Evolutionary conservation across 2,113 vertebrate species (phyloP), one percentile per base, ranked within the genome.

Genomic region (Fulica atra): DNA sequence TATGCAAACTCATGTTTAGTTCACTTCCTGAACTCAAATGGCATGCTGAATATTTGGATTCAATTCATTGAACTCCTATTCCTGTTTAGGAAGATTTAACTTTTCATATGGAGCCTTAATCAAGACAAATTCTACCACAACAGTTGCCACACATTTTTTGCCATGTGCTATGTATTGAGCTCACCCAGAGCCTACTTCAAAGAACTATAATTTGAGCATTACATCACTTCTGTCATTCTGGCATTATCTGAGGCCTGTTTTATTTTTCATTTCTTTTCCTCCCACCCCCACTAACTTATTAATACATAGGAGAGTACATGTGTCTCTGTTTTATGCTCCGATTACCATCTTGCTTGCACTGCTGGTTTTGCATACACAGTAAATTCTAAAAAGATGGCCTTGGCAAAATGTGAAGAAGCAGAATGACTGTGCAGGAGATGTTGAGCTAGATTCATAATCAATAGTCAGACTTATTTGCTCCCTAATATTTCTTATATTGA

Each of bases 161-260:
- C 95, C 95, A 95, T 97, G 96, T 96, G 96, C 86, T 97, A 44
- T 77, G 59, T 88, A 91, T 94, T 95, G 97, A 83, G 82, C 95
- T 97, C 95, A 93, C 73, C 69, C 85, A 81, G 46, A 96, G 16
- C 44, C 51, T 97, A 94, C 89, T 98, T 98, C 97, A 98, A 97
- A 98, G 85, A 63, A 83, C 60, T 94, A 23, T 96, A 94, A 97
- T 96, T 97, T 97, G 87, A 91, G 81, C 81, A 88, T 97, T 97
- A 97, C 95, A 97, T 97, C 95, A 97, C 50, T 92, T 93, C 92
- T 98, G 94, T 96, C 83, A 74, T 95, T 95, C 79, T 94, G 93
- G 89, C 84, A 94, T 93, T 97, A 96, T 97, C 88, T 95, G 81
- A 94, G 79, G 74, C 77, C 86, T 93, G 82, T 86, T 96, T 97